phyloP scores from a whole-genome alignment of 2,113 vertebrate species.

The Actinemys pallida region DNA sequence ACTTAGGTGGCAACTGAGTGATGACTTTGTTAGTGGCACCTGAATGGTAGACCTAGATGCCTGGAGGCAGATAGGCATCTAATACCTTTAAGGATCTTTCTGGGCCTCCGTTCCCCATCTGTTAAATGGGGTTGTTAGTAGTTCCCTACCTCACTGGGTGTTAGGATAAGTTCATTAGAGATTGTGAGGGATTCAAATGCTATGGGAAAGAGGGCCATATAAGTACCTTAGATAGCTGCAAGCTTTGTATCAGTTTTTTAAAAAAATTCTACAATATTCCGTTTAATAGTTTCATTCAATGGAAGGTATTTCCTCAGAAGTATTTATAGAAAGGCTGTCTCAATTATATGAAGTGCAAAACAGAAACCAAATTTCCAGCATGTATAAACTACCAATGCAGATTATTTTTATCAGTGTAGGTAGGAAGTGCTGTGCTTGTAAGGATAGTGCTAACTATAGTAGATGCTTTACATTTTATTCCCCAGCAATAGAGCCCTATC shows the following conservation, averaged over 20 bases:
- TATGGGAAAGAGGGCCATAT: accelerated
- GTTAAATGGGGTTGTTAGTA: background rate
- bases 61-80: no score
- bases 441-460: slow-evolving; percentile 14
- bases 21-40: no score
- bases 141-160: background rate
- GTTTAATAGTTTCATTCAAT: background rate
- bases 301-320: background rate
- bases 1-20: no score
- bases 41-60: no score
- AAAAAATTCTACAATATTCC: background rate
- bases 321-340: background rate
- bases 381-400: background rate
- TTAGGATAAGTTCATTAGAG: background rate
- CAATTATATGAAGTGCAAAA: background rate
- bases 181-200: background rate
- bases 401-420: slow-evolving; percentile 64
- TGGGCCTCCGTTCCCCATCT: background rate
- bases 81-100: background rate
- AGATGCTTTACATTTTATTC: slow-evolving; percentile 42
- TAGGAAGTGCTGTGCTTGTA: slow-evolving; percentile 47
- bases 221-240: background rate
- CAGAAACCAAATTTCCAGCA: accelerated
- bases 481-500: slow-evolving; percentile 32
- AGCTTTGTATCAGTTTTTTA: background rate